Percentiles rank a stretch among this genome's conserved stretches.
phyloP scores from a whole-genome alignment of 2,113 vertebrate genomes.

The Tetrao urogallus region DNA sequence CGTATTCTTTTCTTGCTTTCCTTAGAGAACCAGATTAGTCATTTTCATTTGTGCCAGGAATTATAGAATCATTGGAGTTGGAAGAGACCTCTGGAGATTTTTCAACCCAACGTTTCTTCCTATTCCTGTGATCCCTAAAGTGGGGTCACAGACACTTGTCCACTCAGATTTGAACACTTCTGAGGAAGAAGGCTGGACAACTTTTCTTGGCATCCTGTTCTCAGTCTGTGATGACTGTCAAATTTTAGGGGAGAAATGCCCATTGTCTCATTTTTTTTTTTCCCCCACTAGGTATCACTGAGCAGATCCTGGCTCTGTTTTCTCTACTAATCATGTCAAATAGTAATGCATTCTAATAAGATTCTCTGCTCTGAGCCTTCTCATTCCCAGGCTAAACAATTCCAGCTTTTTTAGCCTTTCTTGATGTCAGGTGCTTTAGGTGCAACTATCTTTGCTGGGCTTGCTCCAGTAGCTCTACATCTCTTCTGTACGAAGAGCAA shows the following conservation, averaged over 20 bases:
- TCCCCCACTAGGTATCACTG: neutral
- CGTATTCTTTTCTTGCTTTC: neutral
- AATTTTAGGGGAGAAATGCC: neutral
- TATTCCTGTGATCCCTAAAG: neutral
- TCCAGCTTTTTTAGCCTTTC: neutral
- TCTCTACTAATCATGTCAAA: neutral
- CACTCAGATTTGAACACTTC: neutral
- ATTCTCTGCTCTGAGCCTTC: neutral
- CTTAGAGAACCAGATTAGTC: neutral
- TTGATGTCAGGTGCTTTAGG: neutral
- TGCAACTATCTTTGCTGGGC: neutral
- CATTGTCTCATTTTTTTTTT: neutral
- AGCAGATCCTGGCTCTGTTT: neutral
- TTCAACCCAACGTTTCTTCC: neutral
- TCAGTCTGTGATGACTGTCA: neutral
- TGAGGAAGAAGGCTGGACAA: neutral
- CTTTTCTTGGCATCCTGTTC: neutral
- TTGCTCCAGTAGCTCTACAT: neutral
- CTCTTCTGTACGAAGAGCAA: neutral
- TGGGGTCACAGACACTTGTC: neutral
- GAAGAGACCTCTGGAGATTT: neutral
- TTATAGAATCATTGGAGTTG: neutral
- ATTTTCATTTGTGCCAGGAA: neutral
- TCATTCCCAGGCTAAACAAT: neutral
- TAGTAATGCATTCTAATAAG: neutral